These are phyloP conservation scores for Vanacampus margaritifer DNA, from an alignment of 2,113 vertebrate genomes.

Conservation along the genomic window DNA sequence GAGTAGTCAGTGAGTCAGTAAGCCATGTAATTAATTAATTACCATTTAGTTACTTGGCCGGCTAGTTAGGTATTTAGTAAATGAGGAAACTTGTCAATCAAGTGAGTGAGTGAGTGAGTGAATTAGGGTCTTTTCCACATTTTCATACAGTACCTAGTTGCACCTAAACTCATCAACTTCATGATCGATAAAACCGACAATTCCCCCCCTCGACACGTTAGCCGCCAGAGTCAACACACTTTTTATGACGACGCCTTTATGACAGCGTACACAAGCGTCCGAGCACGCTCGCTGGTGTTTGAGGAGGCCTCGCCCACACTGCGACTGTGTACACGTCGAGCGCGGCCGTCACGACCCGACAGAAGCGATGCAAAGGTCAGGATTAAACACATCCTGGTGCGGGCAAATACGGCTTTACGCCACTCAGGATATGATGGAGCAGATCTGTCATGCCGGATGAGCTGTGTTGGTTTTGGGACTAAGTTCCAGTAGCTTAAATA, in stretches of 20 bases:
- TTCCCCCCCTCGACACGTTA: background rate
- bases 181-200: background rate
- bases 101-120: too few species aligned
- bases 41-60: too few species aligned
- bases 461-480: conserved; percentile 44
- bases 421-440: conserved; percentile 39
- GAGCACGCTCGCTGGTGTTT: conserved; percentile 38
- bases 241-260: conserved; percentile 44
- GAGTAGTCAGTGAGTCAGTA: too few species aligned
- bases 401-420: conserved; percentile 50
- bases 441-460: conserved; percentile 33
- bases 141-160: background rate
- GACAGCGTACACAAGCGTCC: conserved; percentile 31
- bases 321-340: conserved; percentile 60
- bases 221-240: conserved; percentile 9
- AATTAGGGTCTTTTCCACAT: background rate
- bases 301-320: conserved; percentile 54
- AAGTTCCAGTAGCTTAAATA: conserved; percentile 26
- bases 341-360: conserved; percentile 44
- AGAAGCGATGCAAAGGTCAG: conserved; percentile 56
- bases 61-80: too few species aligned
- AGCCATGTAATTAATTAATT: too few species aligned
- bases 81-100: too few species aligned
- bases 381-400: conserved; percentile 76
- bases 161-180: background rate